A percentile compares a stretch with the other conserved stretches of the same genome.
phyloP scores from a whole-genome alignment of 2,797 vertebrate genomes.

The Onychomys torridus region DNA sequence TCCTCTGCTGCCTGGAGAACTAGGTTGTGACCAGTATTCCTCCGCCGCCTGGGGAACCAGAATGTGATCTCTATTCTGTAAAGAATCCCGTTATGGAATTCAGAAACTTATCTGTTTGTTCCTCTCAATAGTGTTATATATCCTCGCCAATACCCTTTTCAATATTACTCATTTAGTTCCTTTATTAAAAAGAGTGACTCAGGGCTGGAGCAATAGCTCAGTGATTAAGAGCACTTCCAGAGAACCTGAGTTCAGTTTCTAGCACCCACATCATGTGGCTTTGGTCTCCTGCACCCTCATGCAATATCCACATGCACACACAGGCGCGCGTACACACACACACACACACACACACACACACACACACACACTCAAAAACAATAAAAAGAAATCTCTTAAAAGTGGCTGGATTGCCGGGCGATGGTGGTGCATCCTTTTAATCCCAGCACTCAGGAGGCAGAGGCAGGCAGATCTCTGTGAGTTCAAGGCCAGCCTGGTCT shows the following conservation, averaged over 20 bases:
- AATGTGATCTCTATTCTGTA: neutral
- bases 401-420: neutral
- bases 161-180: neutral
- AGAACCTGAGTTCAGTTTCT: neutral
- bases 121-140: neutral
- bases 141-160: neutral
- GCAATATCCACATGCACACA: neutral
- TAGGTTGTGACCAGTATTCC: too few species aligned
- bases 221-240: neutral
- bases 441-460: too few species aligned
- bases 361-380: neutral
- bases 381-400: neutral
- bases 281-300: neutral
- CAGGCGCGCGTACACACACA: neutral
- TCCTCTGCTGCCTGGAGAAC: too few species aligned
- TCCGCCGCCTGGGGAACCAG: neutral
- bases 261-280: neutral
- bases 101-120: neutral
- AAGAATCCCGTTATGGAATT: slow-evolving; percentile 32
- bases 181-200: neutral
- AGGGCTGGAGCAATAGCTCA: too few species aligned
- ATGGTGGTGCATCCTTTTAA: too few species aligned
- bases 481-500: too few species aligned
- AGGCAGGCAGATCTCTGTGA: too few species aligned
- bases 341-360: neutral